Evolutionary conservation across 2,113 vertebrate genomes (phyloP).

Genomic region (Phoenicopterus ruber): DNA sequence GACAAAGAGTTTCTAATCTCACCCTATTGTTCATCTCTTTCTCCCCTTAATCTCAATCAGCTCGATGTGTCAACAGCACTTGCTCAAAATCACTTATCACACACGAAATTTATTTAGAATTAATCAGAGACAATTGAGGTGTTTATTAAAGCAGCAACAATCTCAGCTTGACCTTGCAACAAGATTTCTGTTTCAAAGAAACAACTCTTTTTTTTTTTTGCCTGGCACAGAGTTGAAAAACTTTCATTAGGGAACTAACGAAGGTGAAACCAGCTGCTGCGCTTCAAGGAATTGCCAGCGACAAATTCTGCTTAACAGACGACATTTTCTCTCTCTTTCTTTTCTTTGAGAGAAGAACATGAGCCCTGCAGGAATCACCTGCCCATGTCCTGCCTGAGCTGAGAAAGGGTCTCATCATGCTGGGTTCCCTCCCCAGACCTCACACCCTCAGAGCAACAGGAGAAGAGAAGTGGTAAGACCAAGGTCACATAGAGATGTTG

Average conservation of each 20-base stretch:
- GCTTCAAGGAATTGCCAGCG: not conserved
- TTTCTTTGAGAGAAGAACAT: not conserved
- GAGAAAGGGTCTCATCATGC: not conserved
- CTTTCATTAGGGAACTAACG: not conserved
- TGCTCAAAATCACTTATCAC: conserved; percentile 36
- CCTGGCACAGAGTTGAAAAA: not conserved
- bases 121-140: conserved; percentile 56
- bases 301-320: not conserved
- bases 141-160: conserved; percentile 49
- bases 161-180: conserved; percentile 55
- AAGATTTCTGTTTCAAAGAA: conserved; percentile 17
- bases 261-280: not conserved
- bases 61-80: conserved; percentile 44
- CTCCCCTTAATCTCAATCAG: conserved; percentile 56
- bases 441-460: not conserved
- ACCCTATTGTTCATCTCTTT: conserved; percentile 41
- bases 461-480: not conserved
- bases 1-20: conserved; percentile 54
- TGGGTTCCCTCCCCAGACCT: not conserved
- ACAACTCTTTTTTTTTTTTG: not conserved
- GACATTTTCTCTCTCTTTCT: not conserved
- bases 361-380: not conserved
- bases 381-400: not conserved
- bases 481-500: not conserved
- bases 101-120: conserved; percentile 11